Conservation (phyloP, 2,113 vertebrate species). For the Phocoena sinus region DNA sequence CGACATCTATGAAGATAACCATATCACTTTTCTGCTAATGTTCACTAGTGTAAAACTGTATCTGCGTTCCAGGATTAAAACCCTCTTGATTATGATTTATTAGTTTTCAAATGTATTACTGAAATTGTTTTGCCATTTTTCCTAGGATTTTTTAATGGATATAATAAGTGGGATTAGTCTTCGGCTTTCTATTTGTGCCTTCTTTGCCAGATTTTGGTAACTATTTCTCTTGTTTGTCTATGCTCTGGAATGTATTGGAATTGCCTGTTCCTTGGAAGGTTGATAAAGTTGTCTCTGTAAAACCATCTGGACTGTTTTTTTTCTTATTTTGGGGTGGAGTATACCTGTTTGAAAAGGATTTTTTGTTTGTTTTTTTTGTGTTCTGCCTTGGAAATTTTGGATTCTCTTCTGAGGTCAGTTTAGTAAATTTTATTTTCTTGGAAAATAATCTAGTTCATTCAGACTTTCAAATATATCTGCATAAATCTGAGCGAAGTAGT, state of each 20-base stretch:
- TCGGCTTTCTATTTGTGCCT: background rate
- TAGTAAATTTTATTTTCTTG: background rate
- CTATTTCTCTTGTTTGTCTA: background rate
- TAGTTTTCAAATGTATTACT: background rate
- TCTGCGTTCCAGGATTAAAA: background rate
- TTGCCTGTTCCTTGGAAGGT: background rate
- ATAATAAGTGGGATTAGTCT: background rate
- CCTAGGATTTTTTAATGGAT: background rate
- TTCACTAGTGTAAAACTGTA: background rate
- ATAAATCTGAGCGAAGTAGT: background rate
- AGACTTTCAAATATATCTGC: background rate
- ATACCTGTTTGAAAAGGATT: background rate
- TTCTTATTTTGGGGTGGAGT: background rate
- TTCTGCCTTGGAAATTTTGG: background rate
- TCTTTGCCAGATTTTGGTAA: background rate
- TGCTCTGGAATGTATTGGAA: background rate
- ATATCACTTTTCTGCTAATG: background rate
- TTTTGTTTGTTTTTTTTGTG: background rate
- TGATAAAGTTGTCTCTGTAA: background rate
- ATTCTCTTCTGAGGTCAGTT: background rate
- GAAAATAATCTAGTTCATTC: background rate
- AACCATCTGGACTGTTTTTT: background rate
- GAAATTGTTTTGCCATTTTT: background rate
- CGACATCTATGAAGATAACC: background rate
- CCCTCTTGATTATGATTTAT: background rate